Evolutionary conservation across 2,888 invertebrate genomes (phyloP).

Genomic region (Phymatocera aterrima): DNA sequence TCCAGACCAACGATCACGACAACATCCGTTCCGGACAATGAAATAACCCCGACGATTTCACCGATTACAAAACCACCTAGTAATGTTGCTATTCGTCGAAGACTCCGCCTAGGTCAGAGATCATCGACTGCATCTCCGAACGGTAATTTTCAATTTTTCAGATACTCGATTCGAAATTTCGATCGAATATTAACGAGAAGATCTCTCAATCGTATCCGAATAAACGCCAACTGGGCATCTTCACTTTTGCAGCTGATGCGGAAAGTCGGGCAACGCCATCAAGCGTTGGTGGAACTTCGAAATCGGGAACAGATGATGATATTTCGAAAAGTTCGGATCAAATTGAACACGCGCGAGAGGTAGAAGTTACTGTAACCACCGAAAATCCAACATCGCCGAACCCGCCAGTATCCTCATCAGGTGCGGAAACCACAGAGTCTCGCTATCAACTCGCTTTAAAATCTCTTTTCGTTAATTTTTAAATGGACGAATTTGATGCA

Average conservation of each 20-base stretch:
- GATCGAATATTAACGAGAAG: neutral
- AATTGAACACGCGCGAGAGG: conserved; percentile 67
- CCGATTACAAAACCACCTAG: neutral
- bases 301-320: neutral
- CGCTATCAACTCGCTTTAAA: conserved; percentile 35
- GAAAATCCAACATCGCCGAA: neutral
- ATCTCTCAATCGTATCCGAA: neutral
- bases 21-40: conserved; percentile 10
- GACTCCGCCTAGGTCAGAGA: conserved; percentile 11
- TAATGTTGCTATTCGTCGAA: neutral
- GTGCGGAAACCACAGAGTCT: conserved; percentile 35
- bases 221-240: neutral
- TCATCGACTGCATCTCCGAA: neutral
- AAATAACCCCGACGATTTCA: neutral
- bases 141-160: neutral
- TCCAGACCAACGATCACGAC: conserved; percentile 49
- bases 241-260: neutral
- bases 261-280: neutral
- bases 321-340: conserved; percentile 61
- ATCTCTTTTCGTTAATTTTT: conserved; percentile 29
- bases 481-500: neutral
- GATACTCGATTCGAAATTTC: neutral
- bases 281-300: neutral
- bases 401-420: neutral
- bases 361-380: conserved; percentile 65